Conservation (phyloP, 2,888 invertebrate genomes). For the Cephus pulcher region DNA sequence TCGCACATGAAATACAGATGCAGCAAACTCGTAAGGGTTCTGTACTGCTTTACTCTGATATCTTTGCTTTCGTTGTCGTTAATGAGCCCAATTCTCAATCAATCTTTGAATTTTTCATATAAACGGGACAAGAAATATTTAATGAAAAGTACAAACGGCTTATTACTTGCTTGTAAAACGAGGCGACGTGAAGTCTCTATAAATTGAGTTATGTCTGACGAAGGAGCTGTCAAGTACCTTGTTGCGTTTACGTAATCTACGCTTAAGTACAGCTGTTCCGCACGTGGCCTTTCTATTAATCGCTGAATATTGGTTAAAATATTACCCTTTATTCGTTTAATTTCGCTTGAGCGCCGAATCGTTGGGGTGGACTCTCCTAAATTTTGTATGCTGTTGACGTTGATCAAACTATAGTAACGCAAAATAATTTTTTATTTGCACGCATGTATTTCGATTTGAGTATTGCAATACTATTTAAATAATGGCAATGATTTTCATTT, state of each 20-base stretch:
- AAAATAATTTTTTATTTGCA: not conserved
- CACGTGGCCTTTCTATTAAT: conserved; percentile 39
- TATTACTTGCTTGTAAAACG: not conserved
- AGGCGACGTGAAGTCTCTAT: conserved; percentile 5
- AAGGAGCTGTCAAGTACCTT: conserved; percentile 43
- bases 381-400: not conserved
- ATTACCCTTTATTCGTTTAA: not conserved
- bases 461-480: not conserved
- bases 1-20: not conserved
- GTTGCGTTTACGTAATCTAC: conserved; percentile 51
- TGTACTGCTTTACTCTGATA: not conserved
- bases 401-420: not conserved
- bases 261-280: conserved; percentile 19
- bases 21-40: no score
- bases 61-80: not conserved
- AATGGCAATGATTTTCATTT: no score
- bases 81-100: not conserved
- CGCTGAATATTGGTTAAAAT: not conserved
- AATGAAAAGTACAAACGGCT: not conserved
- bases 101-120: not conserved
- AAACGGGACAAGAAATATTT: not conserved
- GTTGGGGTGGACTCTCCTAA: not conserved
- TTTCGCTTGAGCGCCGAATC: not conserved
- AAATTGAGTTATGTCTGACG: conserved; percentile 49
- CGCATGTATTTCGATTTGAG: not conserved